Base-by-base conservation (phyloP, 2,113 vertebrate species). In the Lagenorhynchus albirostris region DNA sequence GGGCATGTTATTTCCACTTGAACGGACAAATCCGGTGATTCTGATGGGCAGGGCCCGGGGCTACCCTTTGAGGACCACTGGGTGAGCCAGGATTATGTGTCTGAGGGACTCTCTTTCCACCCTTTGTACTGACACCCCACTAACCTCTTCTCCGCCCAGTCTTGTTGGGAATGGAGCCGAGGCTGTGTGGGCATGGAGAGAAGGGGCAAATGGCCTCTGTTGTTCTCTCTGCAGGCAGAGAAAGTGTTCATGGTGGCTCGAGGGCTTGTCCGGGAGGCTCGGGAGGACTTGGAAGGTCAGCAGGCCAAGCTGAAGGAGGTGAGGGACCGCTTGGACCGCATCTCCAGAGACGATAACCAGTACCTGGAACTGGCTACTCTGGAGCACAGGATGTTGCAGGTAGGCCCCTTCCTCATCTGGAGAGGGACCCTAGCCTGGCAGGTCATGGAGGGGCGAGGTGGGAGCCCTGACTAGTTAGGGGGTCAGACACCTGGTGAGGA, bases 381-480 rank as follows among this genome's bases (percentile, higher is more conserved):
- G 98, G 99, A 99, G 94, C 99, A 99, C 98, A 99, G 99, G 83
- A 97, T 99, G 98, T 98, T 99, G 95, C 99, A 99, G 99, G 99
- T 99, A 97, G 97, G 94, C 6, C 23, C 26, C 21, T 38, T 18
- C n/a, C 15, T 63, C 20, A 6, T 25, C 63, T 47, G 31, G 36
- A 36, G 18, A 4, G 50, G 79, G n/a, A 18, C 65, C 23, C 33
- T 41, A 4, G 50, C 36, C 77, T 73, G 47, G 65, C 71, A 65
- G 53, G 12, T 44, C 26, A 5, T 3, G 55, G 81, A 31, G 41
- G 55, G 70, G 25, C 1, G 1, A 5, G 11, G 9, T 68, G 58
- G 41, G 21, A 53, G 8, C 14, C 36, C 17, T 85, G 47, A 50
- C 41, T 20, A 68, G 26, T 50, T 44, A 68, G 29, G 17, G 33